Conservation (phyloP, 2,797 vertebrate genomes). For the Apodemus agrarius region DNA sequence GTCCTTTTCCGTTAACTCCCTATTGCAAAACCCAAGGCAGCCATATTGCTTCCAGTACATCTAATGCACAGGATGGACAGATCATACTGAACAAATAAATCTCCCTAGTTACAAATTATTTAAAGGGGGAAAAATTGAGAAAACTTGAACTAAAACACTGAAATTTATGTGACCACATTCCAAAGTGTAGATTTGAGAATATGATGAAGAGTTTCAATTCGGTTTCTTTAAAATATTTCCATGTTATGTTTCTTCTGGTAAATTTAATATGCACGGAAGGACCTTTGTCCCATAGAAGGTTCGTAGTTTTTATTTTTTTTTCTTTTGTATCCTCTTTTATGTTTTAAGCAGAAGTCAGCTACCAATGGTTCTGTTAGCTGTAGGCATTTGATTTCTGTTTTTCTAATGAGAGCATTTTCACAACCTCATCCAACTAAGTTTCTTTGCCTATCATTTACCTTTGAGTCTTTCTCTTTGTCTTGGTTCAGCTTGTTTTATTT, state of each 20-base stretch:
- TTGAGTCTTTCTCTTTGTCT: neutral
- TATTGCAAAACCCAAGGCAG: neutral
- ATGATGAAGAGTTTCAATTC: neutral
- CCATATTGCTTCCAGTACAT: neutral
- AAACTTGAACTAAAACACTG: neutral
- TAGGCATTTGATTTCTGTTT: neutral
- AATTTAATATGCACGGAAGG: neutral
- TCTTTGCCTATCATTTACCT: neutral
- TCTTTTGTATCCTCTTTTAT: constrained; percentile 39
- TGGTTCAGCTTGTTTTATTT: neutral
- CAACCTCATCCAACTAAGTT: neutral
- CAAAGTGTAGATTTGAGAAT: neutral
- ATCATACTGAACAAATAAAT: constrained; percentile 54
- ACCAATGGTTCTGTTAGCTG: neutral
- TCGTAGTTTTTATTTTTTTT: neutral
- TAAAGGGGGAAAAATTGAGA: neutral
- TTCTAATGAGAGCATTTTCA: neutral
- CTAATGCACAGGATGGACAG: constrained; percentile 30
- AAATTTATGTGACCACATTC: neutral
- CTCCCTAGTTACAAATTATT: constrained; percentile 49
- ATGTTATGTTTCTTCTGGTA: neutral
- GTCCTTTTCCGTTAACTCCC: constrained; percentile 30
- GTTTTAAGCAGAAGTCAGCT: constrained; percentile 43
- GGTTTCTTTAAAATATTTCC: neutral
- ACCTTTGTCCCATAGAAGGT: neutral